Percentiles rank a stretch among this genome's conserved stretches.
Conservation (phyloP, 2,888 invertebrate genomes). For the Exephanes ischioxanthus region DNA sequence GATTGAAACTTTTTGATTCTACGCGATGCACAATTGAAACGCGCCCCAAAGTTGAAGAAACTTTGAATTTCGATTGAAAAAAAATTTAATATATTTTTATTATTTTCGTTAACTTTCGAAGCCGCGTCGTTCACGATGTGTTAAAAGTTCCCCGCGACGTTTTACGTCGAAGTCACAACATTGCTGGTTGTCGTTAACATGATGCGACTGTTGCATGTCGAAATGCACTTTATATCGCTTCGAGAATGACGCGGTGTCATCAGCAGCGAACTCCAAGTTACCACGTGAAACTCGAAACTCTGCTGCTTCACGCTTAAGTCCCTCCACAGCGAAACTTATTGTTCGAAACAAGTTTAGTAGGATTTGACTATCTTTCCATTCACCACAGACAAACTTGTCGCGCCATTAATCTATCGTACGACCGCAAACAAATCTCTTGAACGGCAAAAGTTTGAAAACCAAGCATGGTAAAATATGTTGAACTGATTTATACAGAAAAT, state of each 20-base stretch:
- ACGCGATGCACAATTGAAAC: neutral
- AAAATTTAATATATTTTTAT: neutral
- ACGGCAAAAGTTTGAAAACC: too few relatives aligned
- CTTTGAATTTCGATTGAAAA: neutral
- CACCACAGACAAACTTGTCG: neutral
- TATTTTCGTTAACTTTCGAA: neutral
- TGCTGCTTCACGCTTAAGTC: constrained; percentile 17
- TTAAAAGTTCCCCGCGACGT: neutral
- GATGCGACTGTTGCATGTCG: constrained; percentile 32
- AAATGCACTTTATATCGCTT: constrained; percentile 53
- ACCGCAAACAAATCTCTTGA: neutral
- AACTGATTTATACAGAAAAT: neutral
- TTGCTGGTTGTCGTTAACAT: constrained; percentile 46
- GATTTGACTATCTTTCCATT: neutral
- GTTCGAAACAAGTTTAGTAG: neutral
- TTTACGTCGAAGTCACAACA: constrained; percentile 27
- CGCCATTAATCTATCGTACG: neutral
- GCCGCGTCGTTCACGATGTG: neutral
- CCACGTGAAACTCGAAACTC: constrained; percentile 31
- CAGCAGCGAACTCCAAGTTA: constrained; percentile 28
- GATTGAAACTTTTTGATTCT: neutral
- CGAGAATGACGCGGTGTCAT: constrained; percentile 27
- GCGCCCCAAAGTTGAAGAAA: neutral
- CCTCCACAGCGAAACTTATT: neutral
- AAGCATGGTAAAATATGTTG: too few relatives aligned